Percentiles rank a stretch among this genome's conserved stretches.
Evolutionary conservation across 2,797 vertebrate genomes (phyloP).

Genomic region (Cyclura pinguis): DNA sequence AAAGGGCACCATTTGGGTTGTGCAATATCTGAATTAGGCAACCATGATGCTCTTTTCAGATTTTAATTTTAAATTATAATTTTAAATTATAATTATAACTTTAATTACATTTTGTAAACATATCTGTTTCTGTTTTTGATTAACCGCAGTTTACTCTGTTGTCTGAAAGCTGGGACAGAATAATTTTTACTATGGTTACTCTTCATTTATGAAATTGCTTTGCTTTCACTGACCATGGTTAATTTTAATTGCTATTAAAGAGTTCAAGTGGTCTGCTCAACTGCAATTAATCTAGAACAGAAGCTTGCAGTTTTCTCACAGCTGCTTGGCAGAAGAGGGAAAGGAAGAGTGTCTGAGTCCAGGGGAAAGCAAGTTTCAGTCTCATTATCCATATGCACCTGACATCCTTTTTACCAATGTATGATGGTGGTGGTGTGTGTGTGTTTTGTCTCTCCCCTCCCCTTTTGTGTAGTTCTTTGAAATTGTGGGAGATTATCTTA

Average conservation of each 20-base stretch:
- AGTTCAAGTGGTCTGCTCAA: background rate
- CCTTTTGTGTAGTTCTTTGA: constrained; percentile 20
- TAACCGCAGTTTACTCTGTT: background rate
- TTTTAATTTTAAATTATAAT: background rate
- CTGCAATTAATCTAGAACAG: background rate
- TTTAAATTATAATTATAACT: too few relatives aligned
- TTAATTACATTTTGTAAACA: background rate
- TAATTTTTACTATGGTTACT: background rate
- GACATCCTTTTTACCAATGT: background rate
- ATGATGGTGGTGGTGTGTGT: background rate
- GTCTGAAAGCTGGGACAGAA: background rate
- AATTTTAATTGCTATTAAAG: background rate
- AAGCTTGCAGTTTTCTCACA: background rate
- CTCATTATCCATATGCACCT: background rate
- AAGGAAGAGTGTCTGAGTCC: background rate
- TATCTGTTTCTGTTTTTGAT: background rate
- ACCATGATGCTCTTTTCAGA: background rate
- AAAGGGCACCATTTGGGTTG: too few relatives aligned
- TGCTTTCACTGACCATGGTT: background rate
- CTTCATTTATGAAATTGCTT: background rate
- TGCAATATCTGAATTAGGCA: background rate
- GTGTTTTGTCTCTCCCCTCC: background rate
- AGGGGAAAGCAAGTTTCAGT: too few relatives aligned
- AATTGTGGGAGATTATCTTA: constrained; percentile 32
- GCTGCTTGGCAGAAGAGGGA: background rate